These are phyloP conservation scores for Flexamia atlantica DNA, from an alignment of 2,888 invertebrate genomes.

Conservation along the genomic window DNA sequence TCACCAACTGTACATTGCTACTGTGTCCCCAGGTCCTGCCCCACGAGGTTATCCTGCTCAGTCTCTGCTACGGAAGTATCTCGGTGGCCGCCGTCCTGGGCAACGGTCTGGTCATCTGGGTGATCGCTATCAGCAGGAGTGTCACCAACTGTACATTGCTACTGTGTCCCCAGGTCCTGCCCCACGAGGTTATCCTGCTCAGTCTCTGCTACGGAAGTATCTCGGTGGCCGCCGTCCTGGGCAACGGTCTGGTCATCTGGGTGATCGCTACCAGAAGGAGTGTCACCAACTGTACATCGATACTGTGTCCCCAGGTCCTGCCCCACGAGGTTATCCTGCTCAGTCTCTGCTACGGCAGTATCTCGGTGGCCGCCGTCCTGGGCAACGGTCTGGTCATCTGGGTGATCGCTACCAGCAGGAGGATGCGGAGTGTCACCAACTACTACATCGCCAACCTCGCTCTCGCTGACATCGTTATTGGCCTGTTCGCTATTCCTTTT, in stretches of 20 bases:
- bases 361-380: slow-evolving; percentile 88
- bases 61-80: no score
- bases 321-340: slow-evolving; percentile 81
- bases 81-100: no score
- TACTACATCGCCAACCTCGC: slow-evolving; percentile 93
- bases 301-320: slow-evolving; percentile 35
- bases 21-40: no score
- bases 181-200: slow-evolving; percentile 81
- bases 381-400: slow-evolving; percentile 92
- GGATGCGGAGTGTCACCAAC: slow-evolving; percentile 91
- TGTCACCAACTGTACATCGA: slow-evolving; percentile 82
- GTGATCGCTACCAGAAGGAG: slow-evolving; percentile 77
- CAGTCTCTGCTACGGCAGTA: slow-evolving; percentile 88
- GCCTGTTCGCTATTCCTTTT: slow-evolving; percentile 91
- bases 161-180: slow-evolving; percentile 4
- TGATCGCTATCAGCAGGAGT: no score
- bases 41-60: no score
- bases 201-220: slow-evolving; percentile 89
- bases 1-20: no score
- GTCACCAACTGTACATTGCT: no score
- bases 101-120: no score
- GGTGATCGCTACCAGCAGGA: slow-evolving; percentile 86
- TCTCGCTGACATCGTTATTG: slow-evolving; percentile 91
- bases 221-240: slow-evolving; percentile 56
- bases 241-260: slow-evolving; percentile 77